phyloP scores from a whole-genome alignment of 1,140 invertebrate genomes.

The Heliconius hewitsoni region DNA sequence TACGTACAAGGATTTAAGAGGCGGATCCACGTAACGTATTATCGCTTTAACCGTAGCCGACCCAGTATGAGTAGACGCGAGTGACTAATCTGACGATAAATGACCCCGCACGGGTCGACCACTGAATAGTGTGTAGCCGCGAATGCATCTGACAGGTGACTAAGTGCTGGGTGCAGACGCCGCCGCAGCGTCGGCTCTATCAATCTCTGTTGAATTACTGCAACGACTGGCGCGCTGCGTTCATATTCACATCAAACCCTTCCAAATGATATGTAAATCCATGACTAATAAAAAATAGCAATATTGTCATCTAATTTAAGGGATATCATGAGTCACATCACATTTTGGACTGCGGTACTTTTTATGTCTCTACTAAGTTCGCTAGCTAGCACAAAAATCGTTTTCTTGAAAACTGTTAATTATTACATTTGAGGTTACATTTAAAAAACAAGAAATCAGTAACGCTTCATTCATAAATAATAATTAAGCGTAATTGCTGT shows the following conservation, averaged over 20 bases:
- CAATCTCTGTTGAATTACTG: constrained; percentile 57
- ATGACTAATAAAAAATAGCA: background rate
- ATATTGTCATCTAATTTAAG: background rate
- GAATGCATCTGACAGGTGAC: constrained; percentile 60
- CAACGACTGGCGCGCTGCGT: constrained; percentile 36
- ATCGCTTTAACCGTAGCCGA: constrained; percentile 23
- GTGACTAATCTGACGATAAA: constrained; percentile 61
- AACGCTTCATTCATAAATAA: background rate
- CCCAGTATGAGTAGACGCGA: constrained; percentile 40
- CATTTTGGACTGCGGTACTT: background rate
- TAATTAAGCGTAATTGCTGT: background rate
- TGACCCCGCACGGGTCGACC: constrained; percentile 46
- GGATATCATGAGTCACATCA: background rate
- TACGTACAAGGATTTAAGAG: constrained; percentile 12
- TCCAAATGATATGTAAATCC: background rate
- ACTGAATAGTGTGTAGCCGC: constrained; percentile 55
- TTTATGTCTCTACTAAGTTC: too few relatives aligned
- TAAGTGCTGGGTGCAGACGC: constrained; percentile 63
- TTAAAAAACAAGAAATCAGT: background rate
- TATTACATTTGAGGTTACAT: background rate
- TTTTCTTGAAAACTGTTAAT: background rate
- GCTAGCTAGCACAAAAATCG: too few relatives aligned
- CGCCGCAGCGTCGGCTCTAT: constrained; percentile 56
- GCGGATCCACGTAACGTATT: constrained; percentile 31
- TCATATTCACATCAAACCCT: constrained; percentile 20